Conservation (phyloP, 2,888 invertebrate species). For the Brachyopa scutellaris region DNA sequence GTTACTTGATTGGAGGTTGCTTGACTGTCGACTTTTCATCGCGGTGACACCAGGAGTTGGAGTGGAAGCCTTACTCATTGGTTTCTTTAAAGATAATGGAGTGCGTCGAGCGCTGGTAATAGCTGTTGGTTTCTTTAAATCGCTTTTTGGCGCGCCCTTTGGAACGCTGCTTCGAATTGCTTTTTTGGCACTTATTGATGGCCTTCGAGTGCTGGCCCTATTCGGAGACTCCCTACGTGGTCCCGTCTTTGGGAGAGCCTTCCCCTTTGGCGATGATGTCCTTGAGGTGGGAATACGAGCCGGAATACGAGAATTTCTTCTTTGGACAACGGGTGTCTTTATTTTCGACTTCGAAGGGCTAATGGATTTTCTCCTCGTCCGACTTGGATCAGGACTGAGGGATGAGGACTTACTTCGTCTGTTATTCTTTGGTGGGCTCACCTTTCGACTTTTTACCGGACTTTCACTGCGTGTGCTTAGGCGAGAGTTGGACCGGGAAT, state of each 20-base stretch:
- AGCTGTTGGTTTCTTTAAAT: slow-evolving; percentile 18
- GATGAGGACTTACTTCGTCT: slow-evolving; percentile 78
- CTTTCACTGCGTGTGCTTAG: slow-evolving; percentile 75
- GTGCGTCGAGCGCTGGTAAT: slow-evolving; percentile 54
- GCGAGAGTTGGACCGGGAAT: slow-evolving; percentile 76
- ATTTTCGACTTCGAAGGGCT: slow-evolving; percentile 75
- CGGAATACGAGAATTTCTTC: slow-evolving; percentile 77
- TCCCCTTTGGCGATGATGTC: slow-evolving; percentile 64
- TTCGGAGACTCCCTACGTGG: slow-evolving; percentile 57
- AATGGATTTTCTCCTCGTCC: slow-evolving; percentile 75
- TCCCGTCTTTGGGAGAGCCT: slow-evolving; percentile 32
- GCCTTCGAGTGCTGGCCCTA: slow-evolving; percentile 70
- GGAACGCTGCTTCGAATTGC: slow-evolving; percentile 57
- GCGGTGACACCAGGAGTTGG: neutral
- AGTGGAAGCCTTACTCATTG: slow-evolving; percentile 12
- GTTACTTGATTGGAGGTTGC: slow-evolving; percentile 70
- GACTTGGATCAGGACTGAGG: slow-evolving; percentile 75
- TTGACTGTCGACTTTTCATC: slow-evolving; percentile 68
- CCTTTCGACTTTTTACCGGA: slow-evolving; percentile 74
- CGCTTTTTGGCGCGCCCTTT: neutral
- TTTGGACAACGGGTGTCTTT: slow-evolving; percentile 37
- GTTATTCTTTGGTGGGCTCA: slow-evolving; percentile 68
- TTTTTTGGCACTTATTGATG: slow-evolving; percentile 81
- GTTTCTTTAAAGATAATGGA: slow-evolving; percentile 68
- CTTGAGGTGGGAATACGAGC: slow-evolving; percentile 71